phyloP scores from a whole-genome alignment of 2,888 invertebrate species.

The Gibbula magus region DNA sequence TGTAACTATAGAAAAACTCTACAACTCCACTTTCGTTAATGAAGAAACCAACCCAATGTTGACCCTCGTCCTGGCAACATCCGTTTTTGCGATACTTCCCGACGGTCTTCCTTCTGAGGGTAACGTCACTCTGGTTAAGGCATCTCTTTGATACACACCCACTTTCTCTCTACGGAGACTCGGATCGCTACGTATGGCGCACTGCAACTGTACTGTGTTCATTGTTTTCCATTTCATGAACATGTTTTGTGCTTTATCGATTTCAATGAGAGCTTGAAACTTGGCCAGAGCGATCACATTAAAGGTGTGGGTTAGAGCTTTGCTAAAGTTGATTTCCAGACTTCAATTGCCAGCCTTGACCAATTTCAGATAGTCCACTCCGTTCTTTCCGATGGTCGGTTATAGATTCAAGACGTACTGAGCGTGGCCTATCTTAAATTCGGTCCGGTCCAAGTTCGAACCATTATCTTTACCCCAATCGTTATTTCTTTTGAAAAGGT shows the following conservation, averaged over 20 bases:
- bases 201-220: not conserved
- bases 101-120: not conserved
- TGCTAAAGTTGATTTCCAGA: not conserved
- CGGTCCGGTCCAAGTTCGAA: not conserved
- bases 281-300: not conserved
- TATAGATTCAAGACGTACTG: slow-evolving; percentile 1
- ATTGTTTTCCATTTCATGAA: not conserved
- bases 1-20: not conserved
- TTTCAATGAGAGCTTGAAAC: not conserved
- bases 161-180: too few relatives aligned
- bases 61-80: not conserved
- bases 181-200: not conserved
- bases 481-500: not conserved
- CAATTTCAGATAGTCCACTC: not conserved
- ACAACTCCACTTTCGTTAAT: not conserved
- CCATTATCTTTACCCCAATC: not conserved
- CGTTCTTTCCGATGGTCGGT: not conserved
- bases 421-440: not conserved
- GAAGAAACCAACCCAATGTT: not conserved
- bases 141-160: too few relatives aligned
- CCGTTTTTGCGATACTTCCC: not conserved
- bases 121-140: too few relatives aligned
- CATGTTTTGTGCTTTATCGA: not conserved
- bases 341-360: not conserved
- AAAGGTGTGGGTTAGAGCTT: not conserved